These are phyloP conservation scores for Laodelphax striatellus DNA, from an alignment of 1,140 invertebrate genomes.

Conservation along the genomic window DNA sequence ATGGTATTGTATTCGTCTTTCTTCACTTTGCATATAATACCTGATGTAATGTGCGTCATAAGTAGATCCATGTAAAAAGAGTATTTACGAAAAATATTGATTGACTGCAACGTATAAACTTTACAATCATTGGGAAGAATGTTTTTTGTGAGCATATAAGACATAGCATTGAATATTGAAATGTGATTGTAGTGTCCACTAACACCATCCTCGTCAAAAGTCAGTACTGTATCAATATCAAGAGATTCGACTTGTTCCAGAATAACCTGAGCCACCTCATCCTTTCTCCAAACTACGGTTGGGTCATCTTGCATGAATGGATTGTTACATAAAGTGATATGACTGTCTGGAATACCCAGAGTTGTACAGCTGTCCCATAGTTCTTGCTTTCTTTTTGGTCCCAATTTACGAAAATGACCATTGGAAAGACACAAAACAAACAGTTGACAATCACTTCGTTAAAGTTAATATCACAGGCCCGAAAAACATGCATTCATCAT, in stretches of 20 bases:
- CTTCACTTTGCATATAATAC: neutral
- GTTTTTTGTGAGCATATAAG: constrained; percentile 59
- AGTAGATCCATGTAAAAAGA: constrained; percentile 56
- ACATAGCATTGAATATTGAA: constrained; percentile 65
- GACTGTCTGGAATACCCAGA: constrained; percentile 62
- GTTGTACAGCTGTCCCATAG: constrained; percentile 61
- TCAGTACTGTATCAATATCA: constrained; percentile 72
- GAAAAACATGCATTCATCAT: constrained; percentile 98
- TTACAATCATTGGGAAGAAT: constrained; percentile 63
- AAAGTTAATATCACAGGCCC: constrained; percentile 74
- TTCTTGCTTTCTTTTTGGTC: constrained; percentile 57
- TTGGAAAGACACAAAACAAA: constrained; percentile 77
- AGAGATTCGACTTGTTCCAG: constrained; percentile 56
- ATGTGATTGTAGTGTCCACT: constrained; percentile 84
- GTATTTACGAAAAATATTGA: constrained; percentile 81
- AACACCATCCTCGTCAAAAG: constrained; percentile 84
- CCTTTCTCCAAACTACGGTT: constrained; percentile 57
- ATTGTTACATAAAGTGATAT: constrained; percentile 56
- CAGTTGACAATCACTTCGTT: constrained; percentile 45
- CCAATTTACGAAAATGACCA: constrained; percentile 61
- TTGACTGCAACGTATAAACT: constrained; percentile 69
- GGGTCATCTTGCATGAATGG: constrained; percentile 64
- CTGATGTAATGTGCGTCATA: neutral
- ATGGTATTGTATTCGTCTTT: neutral
- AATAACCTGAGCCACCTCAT: constrained; percentile 57